Conservation (phyloP, 2,113 vertebrate species). For the Blennius ocellaris region DNA sequence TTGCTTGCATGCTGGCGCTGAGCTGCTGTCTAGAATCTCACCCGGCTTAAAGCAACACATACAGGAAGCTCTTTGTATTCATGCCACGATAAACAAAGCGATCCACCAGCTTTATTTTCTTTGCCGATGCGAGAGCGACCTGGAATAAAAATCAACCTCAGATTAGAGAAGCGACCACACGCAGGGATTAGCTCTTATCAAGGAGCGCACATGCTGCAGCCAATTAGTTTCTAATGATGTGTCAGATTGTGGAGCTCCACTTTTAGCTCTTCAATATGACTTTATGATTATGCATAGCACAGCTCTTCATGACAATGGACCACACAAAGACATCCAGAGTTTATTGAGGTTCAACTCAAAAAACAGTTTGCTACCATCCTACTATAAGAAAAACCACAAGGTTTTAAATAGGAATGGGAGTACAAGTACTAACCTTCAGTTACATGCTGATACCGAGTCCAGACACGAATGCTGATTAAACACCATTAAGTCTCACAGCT, state of each 20-base stretch:
- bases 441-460: too few species aligned
- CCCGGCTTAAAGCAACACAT: conserved; percentile 19
- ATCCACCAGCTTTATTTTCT: conserved; percentile 28
- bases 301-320: too few species aligned
- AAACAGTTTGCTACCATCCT: too few species aligned
- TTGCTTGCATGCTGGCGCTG: conserved; percentile 9
- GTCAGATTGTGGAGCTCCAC: conserved; percentile 32
- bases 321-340: too few species aligned
- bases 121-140: conserved; percentile 1
- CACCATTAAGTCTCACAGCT: too few species aligned
- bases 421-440: too few species aligned
- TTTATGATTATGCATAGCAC: neutral
- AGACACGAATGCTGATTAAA: too few species aligned
- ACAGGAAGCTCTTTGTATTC: conserved; percentile 14
- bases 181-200: neutral
- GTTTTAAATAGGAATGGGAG: too few species aligned
- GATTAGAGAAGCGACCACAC: conserved; percentile 49
- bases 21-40: conserved; percentile 13
- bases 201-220: neutral
- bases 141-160: conserved; percentile 26
- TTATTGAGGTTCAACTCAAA: too few species aligned
- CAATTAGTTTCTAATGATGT: conserved; percentile 18
- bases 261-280: conserved; percentile 15
- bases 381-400: too few species aligned
- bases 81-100: conserved; percentile 1